A percentile compares a stretch with the other conserved stretches of the same genome.
phyloP scores from a whole-genome alignment of 2,113 vertebrate species.

The Salvelinus fontinalis region DNA sequence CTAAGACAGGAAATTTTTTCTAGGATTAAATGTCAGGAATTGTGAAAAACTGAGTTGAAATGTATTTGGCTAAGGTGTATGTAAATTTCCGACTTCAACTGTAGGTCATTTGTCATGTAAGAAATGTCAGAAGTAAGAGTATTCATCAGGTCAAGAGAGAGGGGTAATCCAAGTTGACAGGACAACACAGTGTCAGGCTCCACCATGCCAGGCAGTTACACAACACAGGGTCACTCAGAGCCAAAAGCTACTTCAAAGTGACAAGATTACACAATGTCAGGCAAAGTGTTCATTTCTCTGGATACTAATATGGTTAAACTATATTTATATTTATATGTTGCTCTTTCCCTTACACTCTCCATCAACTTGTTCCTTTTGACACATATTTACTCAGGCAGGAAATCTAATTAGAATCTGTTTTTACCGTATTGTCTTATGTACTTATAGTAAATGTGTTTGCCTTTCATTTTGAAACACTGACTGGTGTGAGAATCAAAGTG shows the following conservation, averaged over 20 bases:
- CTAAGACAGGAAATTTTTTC: no score
- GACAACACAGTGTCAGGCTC: conserved; percentile 11
- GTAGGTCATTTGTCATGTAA: conserved; percentile 2
- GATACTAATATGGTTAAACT: background rate
- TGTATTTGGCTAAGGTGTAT: no score
- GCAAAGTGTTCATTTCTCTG: conserved; percentile 20
- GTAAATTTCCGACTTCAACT: no score
- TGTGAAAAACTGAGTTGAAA: no score
- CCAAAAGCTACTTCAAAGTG: conserved; percentile 37
- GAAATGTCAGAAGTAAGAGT: background rate
- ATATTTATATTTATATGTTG: background rate
- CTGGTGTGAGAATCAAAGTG: conserved; percentile 39
- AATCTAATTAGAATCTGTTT: conserved; percentile 56
- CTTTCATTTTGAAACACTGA: conserved; percentile 50
- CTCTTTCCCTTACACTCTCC: background rate
- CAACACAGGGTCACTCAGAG: conserved; percentile 29
- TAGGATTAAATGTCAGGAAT: no score
- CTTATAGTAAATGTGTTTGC: conserved; percentile 50
- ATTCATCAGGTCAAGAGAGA: conserved; percentile 27
- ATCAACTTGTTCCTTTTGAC: conserved; percentile 9
- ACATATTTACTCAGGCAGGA: conserved; percentile 34
- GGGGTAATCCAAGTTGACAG: conserved; percentile 40
- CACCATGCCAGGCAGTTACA: conserved; percentile 25
- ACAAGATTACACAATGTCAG: conserved; percentile 34
- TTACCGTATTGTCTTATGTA: conserved; percentile 47